Percentiles rank a stretch among this genome's conserved stretches.
Conservation (phyloP, 2,888 invertebrate genomes). For the Cistogaster globosa region DNA sequence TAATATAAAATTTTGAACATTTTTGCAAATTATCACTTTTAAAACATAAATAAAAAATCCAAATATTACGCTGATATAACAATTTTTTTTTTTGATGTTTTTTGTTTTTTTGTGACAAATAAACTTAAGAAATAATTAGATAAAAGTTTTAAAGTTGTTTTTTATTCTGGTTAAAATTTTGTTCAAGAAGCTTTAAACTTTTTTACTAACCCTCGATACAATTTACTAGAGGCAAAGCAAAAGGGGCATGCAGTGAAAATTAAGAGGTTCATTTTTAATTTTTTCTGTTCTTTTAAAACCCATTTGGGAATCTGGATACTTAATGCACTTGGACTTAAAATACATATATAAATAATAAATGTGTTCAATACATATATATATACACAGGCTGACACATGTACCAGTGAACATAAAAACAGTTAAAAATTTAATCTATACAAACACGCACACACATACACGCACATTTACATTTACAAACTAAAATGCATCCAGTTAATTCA, state of each 20-base stretch:
- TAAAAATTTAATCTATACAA: not conserved
- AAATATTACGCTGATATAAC: too few species aligned
- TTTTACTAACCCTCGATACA: conserved; percentile 1
- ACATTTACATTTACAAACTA: not conserved
- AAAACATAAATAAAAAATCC: too few species aligned
- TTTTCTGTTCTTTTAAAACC: conserved; percentile 42
- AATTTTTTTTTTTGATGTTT: too few species aligned
- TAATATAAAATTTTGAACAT: too few species aligned
- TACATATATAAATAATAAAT: conserved; percentile 61
- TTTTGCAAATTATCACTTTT: too few species aligned
- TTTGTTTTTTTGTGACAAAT: too few species aligned
- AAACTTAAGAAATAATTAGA: too few species aligned
- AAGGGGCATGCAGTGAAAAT: conserved; percentile 26
- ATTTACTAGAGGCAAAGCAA: not conserved
- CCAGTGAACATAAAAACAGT: not conserved
- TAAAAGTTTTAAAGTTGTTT: too few species aligned
- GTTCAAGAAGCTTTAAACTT: not conserved
- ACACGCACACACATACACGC: not conserved
- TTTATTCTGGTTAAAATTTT: not conserved
- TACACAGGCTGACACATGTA: not conserved
- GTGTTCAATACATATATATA: not conserved
- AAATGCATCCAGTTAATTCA: conserved; percentile 35
- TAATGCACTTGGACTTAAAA: conserved; percentile 68
- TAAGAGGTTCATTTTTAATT: conserved; percentile 41
- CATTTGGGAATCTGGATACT: conserved; percentile 67